A percentile compares a stretch with the other conserved stretches of the same genome.
phyloP scores from a whole-genome alignment of 1,140 invertebrate genomes.

The Calephelis virginiensis region DNA sequence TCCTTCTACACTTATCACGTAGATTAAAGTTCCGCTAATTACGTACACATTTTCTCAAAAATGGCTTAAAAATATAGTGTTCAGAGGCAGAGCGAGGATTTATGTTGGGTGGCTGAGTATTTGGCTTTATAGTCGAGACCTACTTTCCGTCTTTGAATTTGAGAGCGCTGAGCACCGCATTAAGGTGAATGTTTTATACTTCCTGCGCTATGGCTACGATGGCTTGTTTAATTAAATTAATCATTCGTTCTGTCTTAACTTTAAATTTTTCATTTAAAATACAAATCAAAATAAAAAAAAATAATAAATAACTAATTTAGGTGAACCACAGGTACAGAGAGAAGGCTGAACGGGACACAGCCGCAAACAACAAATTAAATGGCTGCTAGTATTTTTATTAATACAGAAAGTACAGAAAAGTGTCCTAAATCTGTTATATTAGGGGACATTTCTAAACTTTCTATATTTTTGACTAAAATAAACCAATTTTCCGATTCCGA shows the following conservation, averaged over 20 bases:
- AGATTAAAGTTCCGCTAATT: neutral
- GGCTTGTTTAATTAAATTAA: conserved; percentile 10
- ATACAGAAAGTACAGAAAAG: too few relatives aligned
- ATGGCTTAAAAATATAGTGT: conserved; percentile 13
- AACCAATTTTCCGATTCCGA: too few relatives aligned
- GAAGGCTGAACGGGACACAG: too few relatives aligned
- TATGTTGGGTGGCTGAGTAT: conserved; percentile 17
- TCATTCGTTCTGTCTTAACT: neutral
- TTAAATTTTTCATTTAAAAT: neutral
- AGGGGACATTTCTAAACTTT: too few relatives aligned
- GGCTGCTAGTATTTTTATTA: too few relatives aligned
- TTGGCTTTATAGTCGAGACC: conserved; percentile 26
- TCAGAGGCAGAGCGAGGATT: conserved; percentile 5
- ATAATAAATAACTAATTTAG: too few relatives aligned
- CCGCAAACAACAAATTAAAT: too few relatives aligned
- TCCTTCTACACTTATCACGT: neutral
- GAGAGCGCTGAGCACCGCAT: conserved; percentile 26
- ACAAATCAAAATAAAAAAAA: too few relatives aligned
- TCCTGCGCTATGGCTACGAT: conserved; percentile 16
- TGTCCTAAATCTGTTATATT: too few relatives aligned
- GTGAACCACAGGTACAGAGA: too few relatives aligned
- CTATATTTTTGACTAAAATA: too few relatives aligned
- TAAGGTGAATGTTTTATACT: conserved; percentile 32
- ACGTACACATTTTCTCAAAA: conserved; percentile 14
- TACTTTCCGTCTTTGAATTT: conserved; percentile 31